These are phyloP conservation scores for Oeneis ivallda DNA, from an alignment of 2,888 invertebrate species.

Conservation along the genomic window DNA sequence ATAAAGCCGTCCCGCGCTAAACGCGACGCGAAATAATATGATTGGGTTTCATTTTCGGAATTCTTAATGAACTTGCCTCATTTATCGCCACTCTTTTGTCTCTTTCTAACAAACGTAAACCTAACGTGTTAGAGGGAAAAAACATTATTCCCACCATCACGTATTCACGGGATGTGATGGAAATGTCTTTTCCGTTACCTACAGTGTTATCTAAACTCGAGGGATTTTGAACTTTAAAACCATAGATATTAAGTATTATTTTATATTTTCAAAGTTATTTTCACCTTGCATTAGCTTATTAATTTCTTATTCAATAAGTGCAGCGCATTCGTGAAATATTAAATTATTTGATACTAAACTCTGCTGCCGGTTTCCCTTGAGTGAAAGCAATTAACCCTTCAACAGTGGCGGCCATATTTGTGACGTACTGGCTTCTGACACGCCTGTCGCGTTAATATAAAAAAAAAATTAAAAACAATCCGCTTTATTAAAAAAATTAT, in stretches of 20 bases:
- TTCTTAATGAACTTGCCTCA: slow-evolving; percentile 68
- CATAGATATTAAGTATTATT: neutral
- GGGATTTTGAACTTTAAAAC: slow-evolving; percentile 10
- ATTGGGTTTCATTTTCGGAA: slow-evolving; percentile 74
- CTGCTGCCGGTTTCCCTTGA: neutral
- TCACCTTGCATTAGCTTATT: slow-evolving; percentile 39
- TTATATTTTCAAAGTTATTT: neutral
- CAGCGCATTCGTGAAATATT: slow-evolving; percentile 37
- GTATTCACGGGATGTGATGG: slow-evolving; percentile 19
- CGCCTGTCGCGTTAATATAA: too few species aligned
- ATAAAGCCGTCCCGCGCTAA: slow-evolving; percentile 52
- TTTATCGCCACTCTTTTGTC: slow-evolving; percentile 46
- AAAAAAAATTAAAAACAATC: too few species aligned
- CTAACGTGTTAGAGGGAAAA: slow-evolving; percentile 41
- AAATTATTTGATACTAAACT: slow-evolving; percentile 24
- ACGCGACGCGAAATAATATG: slow-evolving; percentile 60
- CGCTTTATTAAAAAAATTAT: too few species aligned
- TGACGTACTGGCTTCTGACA: too few species aligned
- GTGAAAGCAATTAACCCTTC: too few species aligned
- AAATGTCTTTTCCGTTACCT: slow-evolving; percentile 17
- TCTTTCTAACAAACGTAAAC: slow-evolving; percentile 35
- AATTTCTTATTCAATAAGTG: slow-evolving; percentile 44
- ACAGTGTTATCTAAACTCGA: neutral
- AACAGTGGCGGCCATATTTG: too few species aligned
- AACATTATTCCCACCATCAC: slow-evolving; percentile 24